Evolutionary conservation across 2,888 invertebrate species (phyloP).

Genomic region (Lasioglossum morio): DNA sequence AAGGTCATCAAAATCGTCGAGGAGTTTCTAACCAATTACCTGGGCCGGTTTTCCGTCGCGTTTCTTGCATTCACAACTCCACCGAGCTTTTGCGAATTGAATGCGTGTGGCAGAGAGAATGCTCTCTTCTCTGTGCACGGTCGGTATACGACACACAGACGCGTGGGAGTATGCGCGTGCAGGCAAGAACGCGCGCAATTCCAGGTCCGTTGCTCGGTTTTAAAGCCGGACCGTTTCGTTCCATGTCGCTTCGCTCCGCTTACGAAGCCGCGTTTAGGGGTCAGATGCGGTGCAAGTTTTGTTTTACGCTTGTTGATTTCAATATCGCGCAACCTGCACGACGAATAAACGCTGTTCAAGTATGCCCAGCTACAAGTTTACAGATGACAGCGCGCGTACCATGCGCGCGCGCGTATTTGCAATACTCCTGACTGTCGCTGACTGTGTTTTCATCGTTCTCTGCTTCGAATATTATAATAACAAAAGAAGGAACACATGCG

Average conservation of each 20-base stretch:
- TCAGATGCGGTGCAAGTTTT: conserved; percentile 61
- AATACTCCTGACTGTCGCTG: background rate
- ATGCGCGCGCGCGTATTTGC: background rate
- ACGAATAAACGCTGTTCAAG: conserved; percentile 44
- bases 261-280: conserved; percentile 48
- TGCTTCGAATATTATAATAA: background rate
- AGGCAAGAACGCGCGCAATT: conserved; percentile 43
- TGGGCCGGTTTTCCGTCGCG: background rate
- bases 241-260: conserved; percentile 69
- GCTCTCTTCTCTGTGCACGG: background rate
- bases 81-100: background rate
- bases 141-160: background rate
- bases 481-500: background rate
- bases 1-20: background rate
- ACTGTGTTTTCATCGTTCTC: background rate
- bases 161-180: conserved; percentile 7
- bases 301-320: conserved; percentile 73
- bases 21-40: background rate
- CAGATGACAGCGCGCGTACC: conserved; percentile 7
- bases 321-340: conserved; percentile 58
- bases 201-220: conserved; percentile 40
- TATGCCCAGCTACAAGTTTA: conserved; percentile 16
- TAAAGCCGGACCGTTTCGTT: conserved; percentile 68
- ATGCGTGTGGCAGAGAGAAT: background rate
- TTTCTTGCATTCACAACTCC: background rate